A percentile compares a stretch with the other conserved stretches of the same genome.
Evolutionary conservation across 2,888 invertebrate genomes (phyloP).

Genomic region (Apodemia zela): DNA sequence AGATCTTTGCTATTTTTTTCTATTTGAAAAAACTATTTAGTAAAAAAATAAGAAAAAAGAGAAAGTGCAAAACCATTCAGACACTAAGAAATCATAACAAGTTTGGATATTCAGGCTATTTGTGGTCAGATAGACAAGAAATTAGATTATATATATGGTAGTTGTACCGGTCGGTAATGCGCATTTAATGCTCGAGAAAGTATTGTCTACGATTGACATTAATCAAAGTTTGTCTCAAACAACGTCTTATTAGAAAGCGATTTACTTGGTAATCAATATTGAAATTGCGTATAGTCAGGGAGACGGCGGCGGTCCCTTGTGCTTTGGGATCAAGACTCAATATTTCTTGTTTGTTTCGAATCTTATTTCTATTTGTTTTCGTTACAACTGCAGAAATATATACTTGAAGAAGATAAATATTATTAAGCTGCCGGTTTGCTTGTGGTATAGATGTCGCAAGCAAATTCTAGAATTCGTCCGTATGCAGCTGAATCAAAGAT

Average conservation of each 20-base stretch:
- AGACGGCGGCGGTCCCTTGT: not conserved
- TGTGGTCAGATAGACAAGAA: constrained; percentile 1
- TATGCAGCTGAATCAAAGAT: no score
- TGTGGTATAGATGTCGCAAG: no score
- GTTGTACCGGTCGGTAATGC: constrained; percentile 4
- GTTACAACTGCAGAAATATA: no score
- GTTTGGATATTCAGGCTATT: constrained; percentile 6
- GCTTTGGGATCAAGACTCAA: not conserved
- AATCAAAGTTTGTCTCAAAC: constrained; percentile 8
- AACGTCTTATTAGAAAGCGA: constrained; percentile 12
- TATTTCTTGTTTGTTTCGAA: no score
- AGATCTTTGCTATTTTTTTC: no score
- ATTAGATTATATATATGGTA: not conserved
- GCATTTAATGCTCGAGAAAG: constrained; percentile 12
- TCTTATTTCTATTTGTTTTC: no score
- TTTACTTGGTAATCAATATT: constrained; percentile 11
- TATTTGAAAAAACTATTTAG: no score
- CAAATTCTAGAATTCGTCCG: no score
- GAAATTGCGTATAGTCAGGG: not conserved
- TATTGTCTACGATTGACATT: constrained; percentile 11
- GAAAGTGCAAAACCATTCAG: not conserved
- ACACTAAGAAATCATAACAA: not conserved
- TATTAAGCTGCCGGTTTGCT: no score
- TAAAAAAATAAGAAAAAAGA: not conserved
- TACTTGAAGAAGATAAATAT: no score